Evolutionary conservation across 1,140 invertebrate species (phyloP).

Genomic region (Tetragonula clypearis): DNA sequence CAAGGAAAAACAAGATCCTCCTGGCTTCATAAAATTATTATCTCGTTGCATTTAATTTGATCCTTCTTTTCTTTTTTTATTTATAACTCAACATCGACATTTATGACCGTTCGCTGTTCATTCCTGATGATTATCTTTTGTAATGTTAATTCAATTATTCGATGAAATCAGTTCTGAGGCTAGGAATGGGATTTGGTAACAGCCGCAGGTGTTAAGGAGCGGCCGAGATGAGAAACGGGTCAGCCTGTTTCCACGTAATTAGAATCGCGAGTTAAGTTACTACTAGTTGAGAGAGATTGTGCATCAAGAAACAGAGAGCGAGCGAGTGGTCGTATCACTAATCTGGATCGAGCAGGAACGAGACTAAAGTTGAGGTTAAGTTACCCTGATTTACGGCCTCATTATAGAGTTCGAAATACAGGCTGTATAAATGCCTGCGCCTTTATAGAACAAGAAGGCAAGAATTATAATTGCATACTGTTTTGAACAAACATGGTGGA

Average conservation of each 20-base stretch:
- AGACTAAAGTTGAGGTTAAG: background rate
- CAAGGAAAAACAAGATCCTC: too few species aligned
- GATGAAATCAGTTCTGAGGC: background rate
- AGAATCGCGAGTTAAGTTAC: background rate
- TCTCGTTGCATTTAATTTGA: too few species aligned
- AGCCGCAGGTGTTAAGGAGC: background rate
- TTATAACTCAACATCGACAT: too few species aligned
- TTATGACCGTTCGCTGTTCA: too few species aligned
- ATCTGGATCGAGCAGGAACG: background rate
- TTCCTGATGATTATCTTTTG: too few species aligned
- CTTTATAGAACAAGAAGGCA: background rate
- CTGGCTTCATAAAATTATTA: too few species aligned
- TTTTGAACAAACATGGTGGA: background rate
- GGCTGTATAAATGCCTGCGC: background rate
- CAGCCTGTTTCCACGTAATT: background rate
- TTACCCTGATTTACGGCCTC: constrained; percentile 2
- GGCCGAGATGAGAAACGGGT: background rate
- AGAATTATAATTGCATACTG: background rate
- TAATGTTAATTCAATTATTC: background rate
- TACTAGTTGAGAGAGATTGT: background rate
- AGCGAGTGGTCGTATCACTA: background rate
- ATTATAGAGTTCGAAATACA: background rate
- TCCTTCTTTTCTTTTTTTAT: too few species aligned
- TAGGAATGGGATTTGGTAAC: background rate
- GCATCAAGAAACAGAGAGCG: background rate